Base-by-base conservation (phyloP, 2,888 invertebrate genomes). In the Diachrysia chrysitis region DNA sequence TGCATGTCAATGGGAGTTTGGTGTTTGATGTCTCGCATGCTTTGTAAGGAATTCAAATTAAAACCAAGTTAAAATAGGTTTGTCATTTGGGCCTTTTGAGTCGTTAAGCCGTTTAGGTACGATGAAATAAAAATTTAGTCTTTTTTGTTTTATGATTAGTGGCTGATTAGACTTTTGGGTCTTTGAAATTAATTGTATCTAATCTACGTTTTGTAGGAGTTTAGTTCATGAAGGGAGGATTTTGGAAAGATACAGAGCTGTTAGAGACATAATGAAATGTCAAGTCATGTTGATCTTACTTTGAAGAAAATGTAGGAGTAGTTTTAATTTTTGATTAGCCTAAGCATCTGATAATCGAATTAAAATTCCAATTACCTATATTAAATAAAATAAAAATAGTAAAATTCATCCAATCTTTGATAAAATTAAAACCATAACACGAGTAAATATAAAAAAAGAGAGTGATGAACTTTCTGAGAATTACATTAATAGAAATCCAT, bases 21-120 rank as follows among this genome's bases (percentile, higher is more conserved):
- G 51, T 58, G 61, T 62, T 78, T 66, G 66, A 66, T 63, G 66
- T 63, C 60, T 25, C 48, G 66, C 56, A 74, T 61, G 66, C 62
- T 75, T 78, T 63, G 46, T 55, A 63, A 61, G 32, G 76, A 76
- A 76, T 78, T 76, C 61, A 62, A 70, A 76, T 75, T 74, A 64
- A 66, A 66, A 59, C 63, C 23, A 23, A 25, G 23, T 16, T 14
- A 12, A n/a, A 51, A 21, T 21, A 42, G 42, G 56, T 48, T 54
- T n/a, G 42, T 64, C 63, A 54, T 66, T 54, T 1, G 16, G 63
- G 60, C 60, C 63, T 42, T 63, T 74, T 58, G 35, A 53, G 61
- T 66, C 21, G 25, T 19, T n/a, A 59, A 42, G 29, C 7, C 48
- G 23, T 66, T 60, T 58, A 16, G 10, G 53, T 37, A 14, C 1